A percentile compares a stretch with the other conserved stretches of the same genome.
Conservation (phyloP, 2,113 vertebrate genomes). For the Cyprinodon variegatus region DNA sequence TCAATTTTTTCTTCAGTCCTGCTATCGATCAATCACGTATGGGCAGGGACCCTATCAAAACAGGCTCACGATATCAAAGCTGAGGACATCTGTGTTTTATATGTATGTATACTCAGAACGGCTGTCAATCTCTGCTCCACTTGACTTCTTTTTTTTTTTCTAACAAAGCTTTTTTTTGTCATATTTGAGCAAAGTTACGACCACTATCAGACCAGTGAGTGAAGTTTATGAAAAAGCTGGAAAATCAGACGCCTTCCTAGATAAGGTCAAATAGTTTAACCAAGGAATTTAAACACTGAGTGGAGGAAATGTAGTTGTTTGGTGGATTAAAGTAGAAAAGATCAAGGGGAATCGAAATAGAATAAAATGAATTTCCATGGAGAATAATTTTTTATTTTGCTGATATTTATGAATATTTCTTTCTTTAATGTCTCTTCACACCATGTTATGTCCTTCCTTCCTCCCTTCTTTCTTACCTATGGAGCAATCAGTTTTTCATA, state of each 20-base stretch:
- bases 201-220: neutral
- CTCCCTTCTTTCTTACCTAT: no score
- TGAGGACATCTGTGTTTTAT: conserved; percentile 64
- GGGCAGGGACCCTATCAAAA: conserved; percentile 45
- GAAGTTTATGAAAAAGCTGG: neutral
- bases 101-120: conserved; percentile 48
- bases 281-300: neutral
- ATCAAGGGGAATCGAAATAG: neutral
- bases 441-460: no score
- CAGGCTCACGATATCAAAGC: conserved; percentile 59
- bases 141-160: conserved; percentile 2
- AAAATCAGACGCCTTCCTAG: no score
- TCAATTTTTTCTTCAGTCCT: conserved; percentile 46
- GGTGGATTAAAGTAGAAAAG: neutral
- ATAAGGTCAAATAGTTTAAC: neutral
- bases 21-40: conserved; percentile 51
- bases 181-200: neutral
- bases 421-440: no score
- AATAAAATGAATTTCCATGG: no score
- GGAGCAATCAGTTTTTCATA: no score
- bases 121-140: conserved; percentile 36
- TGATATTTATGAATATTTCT: neutral
- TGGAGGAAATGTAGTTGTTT: neutral
- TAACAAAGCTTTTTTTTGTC: conserved; percentile 12
- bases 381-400: neutral